Evolutionary conservation across 2,888 invertebrate species (phyloP).

Genomic region (Aspidiotus rigidus): DNA sequence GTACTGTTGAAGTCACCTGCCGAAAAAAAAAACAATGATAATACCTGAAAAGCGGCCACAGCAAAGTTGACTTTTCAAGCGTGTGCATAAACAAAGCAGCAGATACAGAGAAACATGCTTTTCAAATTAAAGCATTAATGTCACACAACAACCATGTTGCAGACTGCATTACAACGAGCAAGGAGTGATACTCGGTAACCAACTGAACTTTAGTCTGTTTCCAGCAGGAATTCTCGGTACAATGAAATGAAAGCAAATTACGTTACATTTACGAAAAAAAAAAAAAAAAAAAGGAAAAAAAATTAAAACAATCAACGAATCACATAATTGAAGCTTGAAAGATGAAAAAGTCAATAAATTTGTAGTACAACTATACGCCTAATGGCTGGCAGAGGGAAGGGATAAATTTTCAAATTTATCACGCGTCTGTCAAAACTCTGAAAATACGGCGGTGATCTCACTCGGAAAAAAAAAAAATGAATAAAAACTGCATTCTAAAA

Average conservation of each 20-base stretch:
- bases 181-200: conserved; percentile 32
- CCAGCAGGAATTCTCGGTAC: conserved; percentile 30
- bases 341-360: too few species aligned
- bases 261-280: conserved; percentile 17
- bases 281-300: conserved; percentile 1
- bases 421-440: too few species aligned
- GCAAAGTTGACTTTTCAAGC: conserved; percentile 32
- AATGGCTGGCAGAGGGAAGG: too few species aligned
- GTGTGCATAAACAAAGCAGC: conserved; percentile 30
- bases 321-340: conserved; percentile 13
- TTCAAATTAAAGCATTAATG: conserved; percentile 33
- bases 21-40: conserved; percentile 27
- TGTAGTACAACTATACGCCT: too few species aligned
- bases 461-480: too few species aligned
- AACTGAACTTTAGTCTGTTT: conserved; percentile 30
- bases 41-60: conserved; percentile 33
- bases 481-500: background rate
- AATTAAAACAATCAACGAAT: conserved; percentile 23
- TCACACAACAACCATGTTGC: conserved; percentile 33
- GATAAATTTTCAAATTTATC: too few species aligned
- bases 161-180: conserved; percentile 33
- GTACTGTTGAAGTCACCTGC: conserved; percentile 24
- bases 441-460: too few species aligned
- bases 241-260: conserved; percentile 30
- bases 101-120: conserved; percentile 33